Base-by-base conservation (phyloP, 2,797 vertebrate species). In the Sciurus carolinensis region DNA sequence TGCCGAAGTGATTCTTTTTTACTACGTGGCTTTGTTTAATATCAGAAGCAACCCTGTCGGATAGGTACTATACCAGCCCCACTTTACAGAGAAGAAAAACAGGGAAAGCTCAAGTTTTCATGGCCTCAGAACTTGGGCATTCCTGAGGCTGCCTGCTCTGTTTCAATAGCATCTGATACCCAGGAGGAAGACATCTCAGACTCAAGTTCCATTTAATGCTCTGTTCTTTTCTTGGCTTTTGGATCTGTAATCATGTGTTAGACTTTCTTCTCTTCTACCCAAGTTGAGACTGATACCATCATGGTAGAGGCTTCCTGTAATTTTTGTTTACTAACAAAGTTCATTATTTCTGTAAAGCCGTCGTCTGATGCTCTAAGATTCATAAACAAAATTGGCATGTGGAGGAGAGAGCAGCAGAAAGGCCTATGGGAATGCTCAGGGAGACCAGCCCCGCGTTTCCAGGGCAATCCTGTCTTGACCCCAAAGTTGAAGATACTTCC, bases 21-120 rank as follows among this genome's bases (percentile, higher is more conserved):
- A 69, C 22, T 10, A 33, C 36, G 17, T n/a, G 24, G 80, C 92
- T 96, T 95, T 71, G 87, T 39, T 92, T 79, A 93, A 3, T 39
- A 59, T 81, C 81, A 91, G 13, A 93, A 94, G 72, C 2, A 64
- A 80, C 18, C 75, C 17, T 69, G 30, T 69, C 47, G 59, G 79
- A 8, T 64, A 36, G 26, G 10, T 30, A 59, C 54, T 73, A 57
- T 13, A 72, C 72, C 2, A 64, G 2, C 1, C 24, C 69, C 11
- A 79, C 39, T 67, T 88, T 81, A 90, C 24, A 90, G 13, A 62
- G 71, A 15, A 84, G n/a, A 89, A 82, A 24, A 75, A 57, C 62
- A 83, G 9, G 7, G 15, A 64, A 84, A 87, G 10, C 44, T 76
- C 72, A 15, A 26, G 15, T 1, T 57, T 93, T 44, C 28, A 2